Evolutionary conservation across 2,113 vertebrate species (phyloP), one percentile per base, ranked within the genome.

Genomic region (Misgurnus anguillicaudatus): DNA sequence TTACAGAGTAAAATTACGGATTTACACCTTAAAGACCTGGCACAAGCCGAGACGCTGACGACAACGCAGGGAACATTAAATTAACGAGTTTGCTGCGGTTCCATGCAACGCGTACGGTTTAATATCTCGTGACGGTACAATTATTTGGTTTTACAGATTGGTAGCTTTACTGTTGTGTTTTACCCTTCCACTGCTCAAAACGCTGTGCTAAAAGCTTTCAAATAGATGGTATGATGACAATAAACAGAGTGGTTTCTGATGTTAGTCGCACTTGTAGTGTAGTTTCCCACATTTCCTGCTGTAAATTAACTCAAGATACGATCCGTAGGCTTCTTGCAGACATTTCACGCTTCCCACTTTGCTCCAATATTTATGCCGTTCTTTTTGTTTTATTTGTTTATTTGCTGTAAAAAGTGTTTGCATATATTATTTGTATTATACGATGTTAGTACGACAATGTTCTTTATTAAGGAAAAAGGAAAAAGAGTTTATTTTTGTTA

Each of bases 401-500:
- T 89, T 96, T 94, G 91, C 96, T 98, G 97, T 98, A 98, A 91
- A 98, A 97, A 94, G 90, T 91, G 88, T 97, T 98, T 96, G 92
- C 96, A 93, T 94, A 94, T 98, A 97, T 98, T 95, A 97, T 98
- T 98, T 99, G 96, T 98, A 98, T 98, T 97, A 97, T 97, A 97
- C 94, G 95, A 98, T 94, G 95, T 97, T 96, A 94, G 96, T 98
- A 96, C 92, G 93, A 96, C 95, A 95, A 97, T 96, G 97, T 98
- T 98, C 95, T 98, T 97, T 98, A 98, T 98, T 98, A 97, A 97
- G 95, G 95, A 97, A 95, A 90, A 90, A 89, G 87, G 94, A 96
- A 96, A 94, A 94, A 96, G 91, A 96, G 96, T 98, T 99, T 99
- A 98, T 99, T 99, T 98, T 99, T 99, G 96, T 98, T 98, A 99